Percentiles rank a stretch among this genome's conserved stretches.
phyloP scores from a whole-genome alignment of 1,140 invertebrate species.

The Cardiocondyla obscurior region DNA sequence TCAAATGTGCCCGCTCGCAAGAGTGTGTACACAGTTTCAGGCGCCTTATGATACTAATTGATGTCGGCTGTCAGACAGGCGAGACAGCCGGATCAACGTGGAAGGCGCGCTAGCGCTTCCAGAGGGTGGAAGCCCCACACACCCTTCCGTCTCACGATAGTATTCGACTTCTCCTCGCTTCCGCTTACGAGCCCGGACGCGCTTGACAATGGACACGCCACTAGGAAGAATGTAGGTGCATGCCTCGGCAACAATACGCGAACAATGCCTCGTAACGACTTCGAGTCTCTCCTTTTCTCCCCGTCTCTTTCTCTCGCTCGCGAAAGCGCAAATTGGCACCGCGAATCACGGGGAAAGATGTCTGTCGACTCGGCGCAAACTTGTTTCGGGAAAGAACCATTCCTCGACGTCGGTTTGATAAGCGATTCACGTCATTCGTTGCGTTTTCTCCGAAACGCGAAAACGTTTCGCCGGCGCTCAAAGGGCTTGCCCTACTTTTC shows the following conservation, averaged over 20 bases:
- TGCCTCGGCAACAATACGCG: slow-evolving; percentile 58
- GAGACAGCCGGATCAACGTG: slow-evolving; percentile 49
- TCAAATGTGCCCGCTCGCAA: slow-evolving; percentile 23
- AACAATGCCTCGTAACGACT: slow-evolving; percentile 79
- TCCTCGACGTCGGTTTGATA: neutral
- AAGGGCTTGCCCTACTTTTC: neutral
- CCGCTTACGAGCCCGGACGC: neutral
- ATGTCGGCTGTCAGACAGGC: slow-evolving; percentile 56
- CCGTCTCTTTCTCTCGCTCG: neutral
- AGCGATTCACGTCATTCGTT: slow-evolving; percentile 14
- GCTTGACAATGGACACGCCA: slow-evolving; percentile 76
- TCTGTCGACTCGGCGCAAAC: slow-evolving; percentile 10
- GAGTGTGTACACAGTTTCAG: slow-evolving; percentile 56
- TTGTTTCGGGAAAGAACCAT: slow-evolving; percentile 10
- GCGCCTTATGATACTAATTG: slow-evolving; percentile 70
- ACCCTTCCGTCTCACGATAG: slow-evolving; percentile 68
- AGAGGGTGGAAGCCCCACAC: no score
- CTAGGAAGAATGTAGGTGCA: slow-evolving; percentile 56
- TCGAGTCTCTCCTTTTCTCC: slow-evolving; percentile 50
- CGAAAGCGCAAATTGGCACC: slow-evolving; percentile 54
- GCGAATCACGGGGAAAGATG: neutral
- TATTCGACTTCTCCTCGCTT: slow-evolving; percentile 54
- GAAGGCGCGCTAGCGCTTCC: slow-evolving; percentile 41
- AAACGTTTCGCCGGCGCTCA: neutral
- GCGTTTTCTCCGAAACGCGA: neutral